Evolutionary conservation across 2,113 vertebrate species (phyloP), one percentile per base, ranked within the genome.

Genomic region (Osmerus mordax): DNA sequence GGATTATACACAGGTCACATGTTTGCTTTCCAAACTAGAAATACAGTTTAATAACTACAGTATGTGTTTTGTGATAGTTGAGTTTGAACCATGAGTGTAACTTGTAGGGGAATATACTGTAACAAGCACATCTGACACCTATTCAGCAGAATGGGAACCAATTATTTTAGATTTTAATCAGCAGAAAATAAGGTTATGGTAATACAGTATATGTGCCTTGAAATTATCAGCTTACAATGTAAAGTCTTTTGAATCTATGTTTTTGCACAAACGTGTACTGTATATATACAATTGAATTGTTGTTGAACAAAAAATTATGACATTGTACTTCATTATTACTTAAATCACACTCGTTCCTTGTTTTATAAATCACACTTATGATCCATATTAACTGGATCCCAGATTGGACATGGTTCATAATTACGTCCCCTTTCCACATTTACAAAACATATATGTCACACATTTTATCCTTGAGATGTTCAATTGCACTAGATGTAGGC

Each of bases 201-300:
- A 61, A 74, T 78, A 75, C 41, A 41, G 29, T 82, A 73, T 82
- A 82, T 78, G 86, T 86, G 86, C 86, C 86, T 87, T 87, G 78
- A 86, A 82, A 32, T 78, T 56, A 76, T 79, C 70, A 82, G 84
- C 86, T 86, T 80, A 78, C 72, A 80, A 73, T 82, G 79, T 65
- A 65, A 36, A 36, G 41, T 82, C 41, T 82, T 82, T 82, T 76
- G 65, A 70, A 76, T 79, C 74, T 73, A 65, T 80, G 64, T 86
- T 62, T 78, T 85, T 85, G 83, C 81, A 86, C 79, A 83, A 78
- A 76, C 1, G 74, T 83, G 70, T 78, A 69, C 65, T 88, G 86
- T 88, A 83, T 69, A 86, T 83, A 85, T 62, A 81, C 32, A 79
- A 29, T 69, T 84, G 65, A 80, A 82, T 52, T 83, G 79, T 74